Evolutionary conservation across 2,113 vertebrate genomes (phyloP), one percentile per base, ranked within the genome.

Genomic region (Mormyrus iriodes): DNA sequence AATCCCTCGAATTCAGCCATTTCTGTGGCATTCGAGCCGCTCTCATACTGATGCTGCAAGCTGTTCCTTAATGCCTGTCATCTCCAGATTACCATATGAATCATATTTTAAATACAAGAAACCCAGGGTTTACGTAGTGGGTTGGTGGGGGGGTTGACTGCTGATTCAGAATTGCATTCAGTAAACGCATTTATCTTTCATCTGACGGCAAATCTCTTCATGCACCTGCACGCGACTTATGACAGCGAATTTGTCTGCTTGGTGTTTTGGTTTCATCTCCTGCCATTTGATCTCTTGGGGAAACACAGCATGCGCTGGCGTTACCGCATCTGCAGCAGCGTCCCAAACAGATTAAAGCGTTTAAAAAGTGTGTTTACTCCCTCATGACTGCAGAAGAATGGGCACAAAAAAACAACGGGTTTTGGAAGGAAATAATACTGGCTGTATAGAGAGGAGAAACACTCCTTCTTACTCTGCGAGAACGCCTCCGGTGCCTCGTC

Each of bases 391-490:
- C 48, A 86, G 85, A 27, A 31, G 48, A 8, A 48, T 5, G 10
- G 84, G 21, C 19, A 12, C 65, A 9, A 13, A 21, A 82, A 85
- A 42, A 27, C 5, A 85, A 51, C 15, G 0, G 15, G 4, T 85
- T 48, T n/a, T 24, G 19, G 51, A 61, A 19, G 17, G 51, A 9
- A 61, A n/a, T 7, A 42, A 42, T 13, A 31, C 27, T 35, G 10
- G 35, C 31, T 44, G 35, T 79, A 15, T 46, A 58, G 0, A 39
- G 39, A 82, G 35, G 3, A 7, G 39, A 21, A 2, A n/a, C 51
- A 17, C 4, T n/a, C 85, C 5, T 55, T 31, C 94, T 89, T 93
- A 95, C 95, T 95, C 79, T 93, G 88, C 83, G 90, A 88, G 48
- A 88, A 93, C 49, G 90, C 58, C 19, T 93, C 84, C 3, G 90